Conservation (phyloP, 2,113 vertebrate species). For the Ptychochromis oligacanthus region DNA sequence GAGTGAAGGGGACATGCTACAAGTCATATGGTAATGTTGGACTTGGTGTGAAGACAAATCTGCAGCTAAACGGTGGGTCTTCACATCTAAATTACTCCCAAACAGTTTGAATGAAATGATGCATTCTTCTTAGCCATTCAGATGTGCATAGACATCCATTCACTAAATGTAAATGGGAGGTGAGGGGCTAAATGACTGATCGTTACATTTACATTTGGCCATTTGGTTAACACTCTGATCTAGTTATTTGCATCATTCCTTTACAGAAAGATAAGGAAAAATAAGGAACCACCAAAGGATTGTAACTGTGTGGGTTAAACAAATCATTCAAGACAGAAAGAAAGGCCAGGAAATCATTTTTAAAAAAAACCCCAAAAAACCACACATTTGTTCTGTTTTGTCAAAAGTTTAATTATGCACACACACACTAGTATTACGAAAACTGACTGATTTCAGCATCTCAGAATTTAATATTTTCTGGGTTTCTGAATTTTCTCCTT, state of each 20-base stretch:
- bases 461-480: not conserved
- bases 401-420: not conserved
- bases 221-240: not conserved
- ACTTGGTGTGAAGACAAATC: constrained; percentile 23
- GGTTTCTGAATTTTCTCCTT: not conserved
- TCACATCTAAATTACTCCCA: constrained; percentile 23
- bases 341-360: not conserved
- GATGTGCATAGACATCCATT: constrained; percentile 48
- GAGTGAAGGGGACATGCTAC: not conserved
- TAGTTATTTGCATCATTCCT: not conserved
- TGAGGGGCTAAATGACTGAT: constrained; percentile 12
- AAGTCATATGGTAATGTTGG: constrained; percentile 22
- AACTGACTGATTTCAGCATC: not conserved
- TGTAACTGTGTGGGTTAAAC: not conserved
- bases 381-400: too few species aligned
- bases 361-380: too few species aligned
- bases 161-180: constrained; percentile 26
- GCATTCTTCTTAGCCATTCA: not conserved
- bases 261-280: not conserved
- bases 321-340: not conserved
- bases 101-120: not conserved
- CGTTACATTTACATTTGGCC: constrained; percentile 21
- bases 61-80: constrained; percentile 45
- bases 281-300: not conserved
- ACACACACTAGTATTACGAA: not conserved